Evolutionary conservation across 1,140 invertebrate species (phyloP), one percentile per base, ranked within the genome.

Genomic region (Hyles vespertilio): DNA sequence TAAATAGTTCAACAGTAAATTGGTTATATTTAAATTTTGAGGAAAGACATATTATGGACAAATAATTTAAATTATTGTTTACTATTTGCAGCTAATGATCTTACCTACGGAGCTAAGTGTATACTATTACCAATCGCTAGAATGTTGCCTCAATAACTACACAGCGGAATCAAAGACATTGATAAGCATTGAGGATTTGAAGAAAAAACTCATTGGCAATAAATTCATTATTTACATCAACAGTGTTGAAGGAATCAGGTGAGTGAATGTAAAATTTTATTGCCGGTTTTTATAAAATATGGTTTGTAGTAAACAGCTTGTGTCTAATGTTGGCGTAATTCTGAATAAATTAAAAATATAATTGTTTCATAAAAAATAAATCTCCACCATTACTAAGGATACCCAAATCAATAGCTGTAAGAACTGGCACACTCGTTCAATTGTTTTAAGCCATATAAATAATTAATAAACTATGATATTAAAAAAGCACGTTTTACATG

Each of bases 161-260:
- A 75, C 63, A 0, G 56, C 53, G 0, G 77, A 76, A 4, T 77
- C 72, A 0, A 74, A 72, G 3, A 61, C 57, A 0, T 61, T 87
- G 10, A 55, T 88, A 32, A 34, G 77, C 1, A 47, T 84, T 0
- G 84, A 87, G 0, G 79, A 89, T n/a, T 32, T 89, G 33, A 82
- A 79, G 58, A 12, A 59, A 36, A 69, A 44, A n/a, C 72, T 87
- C 9, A 79, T 68, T 0, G 76, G 71, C 10, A 85, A 85, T 34
- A 86, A 85, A 58, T 76, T 91, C 58, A 91, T 94, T 32, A 79
- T 93, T 3, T 89, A 90, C 45, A 89, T 94, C 10, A 89, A 93
- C 64, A 80, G 90, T 69, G 82, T 93, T 2, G 78, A 90, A 22
- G 87, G 89, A 36, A 90, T 91, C 40, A 91, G 86, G 93, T 93